Conservation (phyloP, 1,140 invertebrate genomes). For the Maconellicoccus hirsutus region DNA sequence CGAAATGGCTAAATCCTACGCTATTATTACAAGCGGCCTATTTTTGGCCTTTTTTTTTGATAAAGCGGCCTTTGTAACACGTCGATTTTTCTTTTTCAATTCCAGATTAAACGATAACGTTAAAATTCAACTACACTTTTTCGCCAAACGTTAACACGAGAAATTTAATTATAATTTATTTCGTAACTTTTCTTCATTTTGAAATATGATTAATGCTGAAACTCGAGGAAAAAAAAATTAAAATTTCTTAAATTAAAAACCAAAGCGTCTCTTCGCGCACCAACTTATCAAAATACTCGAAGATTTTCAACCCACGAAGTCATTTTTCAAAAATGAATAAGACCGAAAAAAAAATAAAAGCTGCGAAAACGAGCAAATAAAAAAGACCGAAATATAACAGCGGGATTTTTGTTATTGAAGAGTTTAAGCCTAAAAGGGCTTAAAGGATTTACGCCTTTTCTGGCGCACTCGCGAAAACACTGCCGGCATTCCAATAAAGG, state of each 20-base stretch:
- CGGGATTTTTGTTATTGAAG: conserved; percentile 3
- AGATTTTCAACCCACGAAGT: neutral
- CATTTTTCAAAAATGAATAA: neutral
- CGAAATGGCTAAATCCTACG: neutral
- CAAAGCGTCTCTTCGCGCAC: no score
- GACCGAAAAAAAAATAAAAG: neutral
- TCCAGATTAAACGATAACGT: neutral
- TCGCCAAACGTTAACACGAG: no score
- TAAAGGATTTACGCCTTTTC: neutral
- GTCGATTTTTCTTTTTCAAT: neutral
- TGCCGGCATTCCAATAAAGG: neutral
- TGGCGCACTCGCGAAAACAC: neutral
- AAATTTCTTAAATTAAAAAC: no score
- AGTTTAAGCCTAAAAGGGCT: neutral
- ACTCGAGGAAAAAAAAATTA: no score
- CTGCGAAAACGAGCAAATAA: neutral
- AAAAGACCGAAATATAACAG: neutral
- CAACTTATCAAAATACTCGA: no score
- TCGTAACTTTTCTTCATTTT: no score
- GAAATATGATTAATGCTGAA: no score
- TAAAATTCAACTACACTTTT: neutral
- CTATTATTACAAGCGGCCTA: conserved; percentile 8
- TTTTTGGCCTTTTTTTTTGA: neutral
- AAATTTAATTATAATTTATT: no score
- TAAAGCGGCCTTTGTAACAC: neutral